phyloP scores from a whole-genome alignment of 2,888 invertebrate species.

The Stomorhina lunata region DNA sequence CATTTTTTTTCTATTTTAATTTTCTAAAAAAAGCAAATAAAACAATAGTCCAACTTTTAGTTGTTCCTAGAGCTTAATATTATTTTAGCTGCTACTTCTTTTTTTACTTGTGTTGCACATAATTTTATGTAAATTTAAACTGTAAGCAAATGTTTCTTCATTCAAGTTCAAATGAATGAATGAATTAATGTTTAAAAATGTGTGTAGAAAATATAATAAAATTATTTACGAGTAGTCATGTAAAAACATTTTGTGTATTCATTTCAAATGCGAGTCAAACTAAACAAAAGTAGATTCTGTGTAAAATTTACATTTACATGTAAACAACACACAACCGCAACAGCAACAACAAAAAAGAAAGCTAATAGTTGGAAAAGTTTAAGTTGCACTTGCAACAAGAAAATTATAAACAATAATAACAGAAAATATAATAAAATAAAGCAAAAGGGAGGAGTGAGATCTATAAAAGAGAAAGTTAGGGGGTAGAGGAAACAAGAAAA shows the following conservation, averaged over 20 bases:
- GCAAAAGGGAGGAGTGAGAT: neutral
- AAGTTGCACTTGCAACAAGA: slow-evolving; percentile 42
- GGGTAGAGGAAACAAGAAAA: neutral
- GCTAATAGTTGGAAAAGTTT: slow-evolving; percentile 34
- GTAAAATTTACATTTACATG: too few species aligned
- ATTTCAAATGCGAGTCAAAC: neutral
- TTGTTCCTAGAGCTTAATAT: slow-evolving; percentile 8
- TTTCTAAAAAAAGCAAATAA: slow-evolving; percentile 33
- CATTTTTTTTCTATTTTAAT: neutral
- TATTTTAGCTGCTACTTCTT: slow-evolving; percentile 41
- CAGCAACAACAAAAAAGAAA: neutral
- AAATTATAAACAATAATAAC: slow-evolving; percentile 45
- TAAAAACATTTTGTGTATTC: neutral
- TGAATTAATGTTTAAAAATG: slow-evolving; percentile 39
- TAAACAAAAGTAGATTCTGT: neutral
- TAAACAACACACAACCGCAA: slow-evolving; percentile 35
- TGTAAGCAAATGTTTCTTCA: slow-evolving; percentile 22
- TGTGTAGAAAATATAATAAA: neutral
- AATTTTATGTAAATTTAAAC: slow-evolving; percentile 57
- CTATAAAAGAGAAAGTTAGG: neutral
- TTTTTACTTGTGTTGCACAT: too few species aligned
- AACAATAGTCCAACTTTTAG: slow-evolving; percentile 17
- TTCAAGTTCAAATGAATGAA: slow-evolving; percentile 45
- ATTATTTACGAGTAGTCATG: neutral
- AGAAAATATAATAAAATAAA: neutral